Conservation (phyloP, 2,888 invertebrate genomes). For the Cetonia aurata region DNA sequence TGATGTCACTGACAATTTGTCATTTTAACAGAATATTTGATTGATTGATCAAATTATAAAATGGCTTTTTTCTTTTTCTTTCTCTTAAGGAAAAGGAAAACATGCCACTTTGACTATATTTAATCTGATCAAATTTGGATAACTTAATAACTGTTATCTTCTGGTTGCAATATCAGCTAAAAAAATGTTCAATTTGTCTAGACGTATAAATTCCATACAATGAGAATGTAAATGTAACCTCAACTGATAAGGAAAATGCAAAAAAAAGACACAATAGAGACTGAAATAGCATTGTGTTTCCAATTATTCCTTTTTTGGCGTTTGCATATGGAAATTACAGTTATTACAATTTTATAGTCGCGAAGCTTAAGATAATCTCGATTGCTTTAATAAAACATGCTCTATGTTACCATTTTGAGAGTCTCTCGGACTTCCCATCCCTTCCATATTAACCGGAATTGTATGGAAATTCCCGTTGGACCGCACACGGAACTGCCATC, state of each 20-base stretch:
- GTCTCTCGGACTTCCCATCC: background rate
- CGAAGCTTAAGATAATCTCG: conserved; percentile 39
- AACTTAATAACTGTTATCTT: too few species aligned
- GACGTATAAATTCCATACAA: conserved; percentile 43
- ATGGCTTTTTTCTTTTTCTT: too few species aligned
- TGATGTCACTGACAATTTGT: too few species aligned
- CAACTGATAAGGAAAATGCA: conserved; percentile 40
- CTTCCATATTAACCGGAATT: conserved; percentile 33
- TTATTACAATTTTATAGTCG: conserved; percentile 42
- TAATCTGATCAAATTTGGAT: too few species aligned
- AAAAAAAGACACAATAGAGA: background rate
- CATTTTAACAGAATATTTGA: too few species aligned
- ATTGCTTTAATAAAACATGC: conserved; percentile 43
- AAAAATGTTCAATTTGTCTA: conserved; percentile 42
- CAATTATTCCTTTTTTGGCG: conserved; percentile 19
- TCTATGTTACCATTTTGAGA: conserved; percentile 24
- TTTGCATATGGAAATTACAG: conserved; percentile 42
- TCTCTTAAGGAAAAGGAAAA: too few species aligned
- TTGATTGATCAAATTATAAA: too few species aligned
- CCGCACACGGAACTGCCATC: conserved; percentile 9
- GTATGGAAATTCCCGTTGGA: conserved; percentile 33
- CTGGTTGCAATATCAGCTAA: too few species aligned
- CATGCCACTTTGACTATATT: too few species aligned
- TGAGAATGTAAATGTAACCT: conserved; percentile 43
- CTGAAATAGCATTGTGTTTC: conserved; percentile 15